phyloP scores from a whole-genome alignment of 2,113 vertebrate genomes.

The Anhinga rufa region DNA sequence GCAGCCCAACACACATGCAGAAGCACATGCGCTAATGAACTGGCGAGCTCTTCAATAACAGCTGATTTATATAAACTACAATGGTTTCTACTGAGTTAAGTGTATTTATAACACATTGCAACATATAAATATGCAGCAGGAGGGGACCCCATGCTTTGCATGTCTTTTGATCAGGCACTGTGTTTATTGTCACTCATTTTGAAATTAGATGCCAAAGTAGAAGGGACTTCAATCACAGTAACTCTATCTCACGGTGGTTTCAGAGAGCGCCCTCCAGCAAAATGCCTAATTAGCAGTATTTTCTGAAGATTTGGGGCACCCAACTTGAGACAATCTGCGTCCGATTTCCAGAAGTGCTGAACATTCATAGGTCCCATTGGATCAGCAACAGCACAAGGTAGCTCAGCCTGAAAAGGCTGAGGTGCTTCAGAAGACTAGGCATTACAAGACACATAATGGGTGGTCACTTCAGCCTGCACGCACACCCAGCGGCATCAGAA shows the following conservation, averaged over 20 bases:
- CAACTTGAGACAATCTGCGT: conserved; percentile 35
- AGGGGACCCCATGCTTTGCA: conserved; percentile 51
- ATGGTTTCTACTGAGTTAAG: conserved; percentile 52
- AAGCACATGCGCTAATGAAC: background rate
- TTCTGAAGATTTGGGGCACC: conserved; percentile 44
- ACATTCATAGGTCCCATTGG: background rate
- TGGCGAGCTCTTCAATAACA: conserved; percentile 14
- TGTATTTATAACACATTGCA: conserved; percentile 59
- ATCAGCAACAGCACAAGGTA: background rate
- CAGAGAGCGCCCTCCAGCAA: conserved; percentile 46
- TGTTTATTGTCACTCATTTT: conserved; percentile 59
- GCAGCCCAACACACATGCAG: background rate
- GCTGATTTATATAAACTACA: conserved; percentile 56
- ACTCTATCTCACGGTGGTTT: conserved; percentile 47
- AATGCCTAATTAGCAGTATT: conserved; percentile 41
- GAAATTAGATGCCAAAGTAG: conserved; percentile 48
- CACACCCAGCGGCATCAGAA: background rate
- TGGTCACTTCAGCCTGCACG: background rate
- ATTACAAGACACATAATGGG: background rate
- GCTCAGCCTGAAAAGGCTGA: background rate
- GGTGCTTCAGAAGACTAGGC: background rate
- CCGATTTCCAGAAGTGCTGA: conserved; percentile 33
- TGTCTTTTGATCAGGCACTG: conserved; percentile 55
- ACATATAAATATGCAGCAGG: conserved; percentile 58
- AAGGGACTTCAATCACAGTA: conserved; percentile 52